Evolutionary conservation across 2,797 vertebrate genomes (phyloP), one percentile per base, ranked within the genome.

Genomic region (Denticeps clupeoides): DNA sequence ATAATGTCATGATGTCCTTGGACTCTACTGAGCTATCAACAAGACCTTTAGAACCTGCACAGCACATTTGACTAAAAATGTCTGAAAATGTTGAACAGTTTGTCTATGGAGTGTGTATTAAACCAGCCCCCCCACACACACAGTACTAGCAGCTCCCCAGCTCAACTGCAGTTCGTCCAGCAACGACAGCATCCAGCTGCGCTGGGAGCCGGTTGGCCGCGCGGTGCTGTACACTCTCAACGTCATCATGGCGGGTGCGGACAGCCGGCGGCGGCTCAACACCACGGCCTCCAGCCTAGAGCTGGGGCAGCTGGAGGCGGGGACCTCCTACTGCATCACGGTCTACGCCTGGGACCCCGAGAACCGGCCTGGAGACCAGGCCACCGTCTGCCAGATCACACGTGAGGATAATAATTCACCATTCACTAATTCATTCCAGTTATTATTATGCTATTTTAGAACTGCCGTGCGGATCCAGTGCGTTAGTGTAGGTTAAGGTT

Each of bases 81-180:
- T n/a, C n/a, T n/a, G n/a, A n/a, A n/a, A n/a, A n/a, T n/a, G n/a
- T n/a, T n/a, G n/a, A n/a, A n/a, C n/a, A n/a, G n/a, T n/a, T n/a
- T n/a, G n/a, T n/a, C n/a, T n/a, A n/a, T n/a, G n/a, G n/a, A n/a
- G n/a, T n/a, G n/a, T n/a, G n/a, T n/a, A n/a, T n/a, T n/a, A n/a
- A n/a, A n/a, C n/a, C n/a, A n/a, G n/a, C n/a, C n/a, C n/a, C n/a
- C n/a, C n/a, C n/a, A n/a, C n/a, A n/a, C 49, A 57, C 45, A 21
- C 74, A 98, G 93, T 88, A 32, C 63, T 97, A 70, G 66, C 86
- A 24, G 79, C 89, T 48, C 85, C 85, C 0, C 5, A 79, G 56
- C 60, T 90, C 24, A 69, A 64, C 44, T 64, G 82, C 43, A 81
- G 64, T 46, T 91, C 90, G 41, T 79, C 63, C 0, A 81, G 67